These are phyloP conservation scores for Willowsia nigromaculata DNA, from an alignment of 2,888 invertebrate genomes.

Conservation along the genomic window DNA sequence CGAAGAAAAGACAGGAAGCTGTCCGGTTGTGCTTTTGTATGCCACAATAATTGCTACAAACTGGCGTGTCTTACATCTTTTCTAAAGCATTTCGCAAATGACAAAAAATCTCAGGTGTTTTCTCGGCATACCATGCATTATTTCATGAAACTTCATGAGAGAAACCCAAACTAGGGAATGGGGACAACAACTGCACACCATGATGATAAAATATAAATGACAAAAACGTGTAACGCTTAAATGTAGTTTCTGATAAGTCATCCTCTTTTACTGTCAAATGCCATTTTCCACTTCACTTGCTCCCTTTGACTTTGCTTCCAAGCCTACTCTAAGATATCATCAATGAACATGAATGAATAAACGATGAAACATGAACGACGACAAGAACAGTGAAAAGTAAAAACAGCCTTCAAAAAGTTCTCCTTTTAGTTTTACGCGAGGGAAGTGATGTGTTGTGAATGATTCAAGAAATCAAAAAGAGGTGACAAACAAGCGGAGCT, in stretches of 20 bases:
- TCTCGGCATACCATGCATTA: too few species aligned
- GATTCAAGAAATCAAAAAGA: background rate
- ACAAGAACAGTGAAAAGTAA: conserved; percentile 2
- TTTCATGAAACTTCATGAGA: too few species aligned
- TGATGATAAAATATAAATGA: background rate
- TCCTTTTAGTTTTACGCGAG: background rate
- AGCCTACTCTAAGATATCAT: background rate
- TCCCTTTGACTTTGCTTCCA: background rate
- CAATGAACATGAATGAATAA: conserved; percentile 20
- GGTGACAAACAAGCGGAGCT: background rate
- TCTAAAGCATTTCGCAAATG: conserved; percentile 21
- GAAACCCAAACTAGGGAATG: conserved; percentile 8
- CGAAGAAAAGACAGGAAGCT: conserved; percentile 58
- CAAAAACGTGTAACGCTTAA: conserved; percentile 10
- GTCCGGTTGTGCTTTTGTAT: conserved; percentile 53
- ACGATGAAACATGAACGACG: background rate
- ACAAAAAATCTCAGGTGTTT: conserved; percentile 50
- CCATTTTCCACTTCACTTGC: background rate
- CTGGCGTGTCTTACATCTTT: background rate
- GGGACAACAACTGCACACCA: background rate
- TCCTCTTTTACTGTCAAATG: background rate
- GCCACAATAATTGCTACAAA: conserved; percentile 56
- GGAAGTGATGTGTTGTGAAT: background rate
- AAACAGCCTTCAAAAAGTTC: conserved; percentile 11
- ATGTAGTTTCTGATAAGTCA: background rate